A percentile compares a stretch with the other conserved stretches of the same genome.
These are phyloP conservation scores for Gorsachius goisagi DNA, from an alignment of 2,113 vertebrate genomes.

Conservation along the genomic window DNA sequence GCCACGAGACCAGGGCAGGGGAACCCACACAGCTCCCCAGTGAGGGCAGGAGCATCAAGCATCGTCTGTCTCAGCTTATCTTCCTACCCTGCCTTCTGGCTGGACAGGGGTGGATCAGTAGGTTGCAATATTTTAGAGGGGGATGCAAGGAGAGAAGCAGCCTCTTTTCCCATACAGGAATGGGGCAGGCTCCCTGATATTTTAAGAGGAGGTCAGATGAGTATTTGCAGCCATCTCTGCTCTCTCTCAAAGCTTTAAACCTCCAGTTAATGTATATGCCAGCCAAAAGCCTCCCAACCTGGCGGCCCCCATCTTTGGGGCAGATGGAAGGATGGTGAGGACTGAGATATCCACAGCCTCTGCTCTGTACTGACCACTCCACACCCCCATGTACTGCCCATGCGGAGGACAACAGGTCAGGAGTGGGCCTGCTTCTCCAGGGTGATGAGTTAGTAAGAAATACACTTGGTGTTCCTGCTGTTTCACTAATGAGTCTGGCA, in stretches of 20 bases:
- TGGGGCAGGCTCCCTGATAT: too few relatives aligned
- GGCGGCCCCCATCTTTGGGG: not conserved
- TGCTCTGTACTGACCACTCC: rapidly evolving
- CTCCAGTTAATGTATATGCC: not conserved
- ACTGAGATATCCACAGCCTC: not conserved
- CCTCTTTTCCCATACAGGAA: not conserved
- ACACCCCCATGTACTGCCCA: too few relatives aligned
- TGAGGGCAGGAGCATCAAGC: not conserved
- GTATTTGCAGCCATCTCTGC: not conserved
- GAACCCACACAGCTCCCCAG: rapidly evolving
- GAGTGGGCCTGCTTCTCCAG: not conserved
- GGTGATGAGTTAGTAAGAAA: not conserved
- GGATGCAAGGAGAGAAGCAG: not conserved
- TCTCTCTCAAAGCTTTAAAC: not conserved
- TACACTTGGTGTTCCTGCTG: not conserved
- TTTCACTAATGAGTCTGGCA: not conserved
- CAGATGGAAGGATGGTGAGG: not conserved
- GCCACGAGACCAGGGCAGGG: rapidly evolving
- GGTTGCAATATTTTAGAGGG: not conserved
- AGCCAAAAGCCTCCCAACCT: not conserved
- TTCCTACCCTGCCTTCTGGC: not conserved
- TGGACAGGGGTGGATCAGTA: rapidly evolving
- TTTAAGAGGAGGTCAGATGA: not conserved
- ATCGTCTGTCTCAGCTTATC: not conserved
- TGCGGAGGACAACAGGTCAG: not conserved